phyloP scores from a whole-genome alignment of 2,113 vertebrate species.

The Pseudois nayaur region DNA sequence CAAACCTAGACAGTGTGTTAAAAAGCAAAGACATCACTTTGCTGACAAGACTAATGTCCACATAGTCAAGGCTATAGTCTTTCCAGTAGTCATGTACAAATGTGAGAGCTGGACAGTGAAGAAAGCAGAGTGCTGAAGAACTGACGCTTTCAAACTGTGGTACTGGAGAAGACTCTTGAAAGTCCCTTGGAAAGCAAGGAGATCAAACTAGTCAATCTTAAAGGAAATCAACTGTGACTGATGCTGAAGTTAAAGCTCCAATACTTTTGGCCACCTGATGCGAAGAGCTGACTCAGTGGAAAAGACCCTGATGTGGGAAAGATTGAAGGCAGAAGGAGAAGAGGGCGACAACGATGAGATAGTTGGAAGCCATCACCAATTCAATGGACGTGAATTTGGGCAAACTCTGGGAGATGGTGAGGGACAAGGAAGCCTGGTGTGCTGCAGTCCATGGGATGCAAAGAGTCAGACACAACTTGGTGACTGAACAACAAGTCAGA shows the following conservation, averaged over 20 bases:
- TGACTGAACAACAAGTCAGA: neutral
- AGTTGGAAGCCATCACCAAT: neutral
- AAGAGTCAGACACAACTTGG: neutral
- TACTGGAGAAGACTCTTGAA: neutral
- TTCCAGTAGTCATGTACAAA: neutral
- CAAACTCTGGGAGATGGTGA: neutral
- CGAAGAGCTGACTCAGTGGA: neutral
- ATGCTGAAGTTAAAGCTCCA: neutral
- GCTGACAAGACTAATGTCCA: neutral
- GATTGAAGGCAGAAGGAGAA: neutral
- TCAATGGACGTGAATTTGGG: neutral
- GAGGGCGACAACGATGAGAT: neutral
- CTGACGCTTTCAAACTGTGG: neutral
- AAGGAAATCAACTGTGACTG: neutral
- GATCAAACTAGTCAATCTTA: neutral
- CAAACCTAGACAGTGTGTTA: neutral
- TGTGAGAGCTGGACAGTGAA: neutral
- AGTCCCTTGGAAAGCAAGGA: neutral
- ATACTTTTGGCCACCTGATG: neutral
- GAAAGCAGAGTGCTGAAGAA: neutral
- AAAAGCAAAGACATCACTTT: neutral
- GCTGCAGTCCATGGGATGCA: neutral
- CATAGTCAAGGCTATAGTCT: neutral
- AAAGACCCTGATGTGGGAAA: neutral
- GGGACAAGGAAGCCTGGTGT: neutral